phyloP scores from a whole-genome alignment of 2,888 invertebrate genomes.

The Lycia hirtaria region DNA sequence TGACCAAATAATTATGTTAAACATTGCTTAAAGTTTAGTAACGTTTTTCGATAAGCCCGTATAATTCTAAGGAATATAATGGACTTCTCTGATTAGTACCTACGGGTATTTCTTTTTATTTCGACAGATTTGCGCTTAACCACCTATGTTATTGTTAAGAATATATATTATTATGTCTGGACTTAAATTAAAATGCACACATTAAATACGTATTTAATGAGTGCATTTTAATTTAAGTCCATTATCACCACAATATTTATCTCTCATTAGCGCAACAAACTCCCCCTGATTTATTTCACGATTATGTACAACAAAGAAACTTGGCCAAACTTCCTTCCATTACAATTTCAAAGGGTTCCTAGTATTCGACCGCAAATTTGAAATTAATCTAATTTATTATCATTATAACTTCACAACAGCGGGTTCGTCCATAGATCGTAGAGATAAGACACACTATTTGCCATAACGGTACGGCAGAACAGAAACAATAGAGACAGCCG shows the following conservation, averaged over 20 bases:
- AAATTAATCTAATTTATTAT: conserved; percentile 41
- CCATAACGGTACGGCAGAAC: conserved; percentile 18
- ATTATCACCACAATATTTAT: not conserved
- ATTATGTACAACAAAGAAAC: conserved; percentile 29
- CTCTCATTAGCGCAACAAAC: conserved; percentile 8
- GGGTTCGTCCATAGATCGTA: conserved; percentile 31
- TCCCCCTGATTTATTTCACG: conserved; percentile 20
- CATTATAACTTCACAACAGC: conserved; percentile 34
- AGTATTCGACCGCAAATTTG: conserved; percentile 34
- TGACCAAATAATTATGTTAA: no score
- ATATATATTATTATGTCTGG: no score
- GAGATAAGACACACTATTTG: conserved; percentile 40
- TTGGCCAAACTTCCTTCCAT: conserved; percentile 32
- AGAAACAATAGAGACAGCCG: conserved; percentile 57
- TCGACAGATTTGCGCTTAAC: no score
- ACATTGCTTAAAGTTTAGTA: no score
- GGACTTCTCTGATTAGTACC: no score
- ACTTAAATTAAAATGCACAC: no score
- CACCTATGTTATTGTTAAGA: no score
- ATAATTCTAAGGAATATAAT: no score
- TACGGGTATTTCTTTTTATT: no score
- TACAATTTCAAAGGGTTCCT: conserved; percentile 36
- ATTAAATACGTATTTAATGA: no score
- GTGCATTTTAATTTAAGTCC: not conserved
- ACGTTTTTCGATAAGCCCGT: no score